phyloP scores from a whole-genome alignment of 2,797 vertebrate species.

The Adrianichthys oophorus region DNA sequence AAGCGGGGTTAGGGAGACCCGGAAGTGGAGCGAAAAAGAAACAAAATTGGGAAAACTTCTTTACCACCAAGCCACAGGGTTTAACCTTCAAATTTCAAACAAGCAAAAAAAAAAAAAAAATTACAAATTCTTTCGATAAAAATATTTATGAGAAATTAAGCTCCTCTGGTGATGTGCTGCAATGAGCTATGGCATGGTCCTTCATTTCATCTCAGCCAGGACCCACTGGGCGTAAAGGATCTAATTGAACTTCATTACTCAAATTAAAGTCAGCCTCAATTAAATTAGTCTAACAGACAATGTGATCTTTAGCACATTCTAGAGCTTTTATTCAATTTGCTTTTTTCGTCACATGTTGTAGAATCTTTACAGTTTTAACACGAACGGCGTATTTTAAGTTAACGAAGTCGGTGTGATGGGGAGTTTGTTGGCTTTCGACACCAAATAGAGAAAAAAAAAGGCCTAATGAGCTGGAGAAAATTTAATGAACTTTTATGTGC shows the following conservation, averaged over 20 bases:
- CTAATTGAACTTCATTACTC: constrained; percentile 36
- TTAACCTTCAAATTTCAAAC: constrained; percentile 60
- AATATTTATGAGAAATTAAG: no score
- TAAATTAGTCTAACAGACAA: constrained; percentile 48
- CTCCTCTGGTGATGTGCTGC: no score
- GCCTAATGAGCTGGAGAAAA: constrained; percentile 66
- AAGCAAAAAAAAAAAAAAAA: constrained; percentile 16
- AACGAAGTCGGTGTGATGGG: constrained; percentile 1
- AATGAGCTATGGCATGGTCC: background rate
- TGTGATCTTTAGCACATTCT: constrained; percentile 38
- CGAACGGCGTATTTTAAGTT: constrained; percentile 35
- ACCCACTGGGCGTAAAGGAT: constrained; percentile 32
- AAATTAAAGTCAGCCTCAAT: constrained; percentile 44
- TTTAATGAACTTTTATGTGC: constrained; percentile 70
- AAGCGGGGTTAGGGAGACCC: constrained; percentile 4
- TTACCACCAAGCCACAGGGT: constrained; percentile 47
- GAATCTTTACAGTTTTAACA: constrained; percentile 33
- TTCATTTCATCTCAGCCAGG: constrained; percentile 37
- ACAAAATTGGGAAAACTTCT: constrained; percentile 38
- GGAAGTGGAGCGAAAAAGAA: constrained; percentile 18
- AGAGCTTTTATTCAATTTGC: constrained; percentile 51
- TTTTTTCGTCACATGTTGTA: constrained; percentile 31
- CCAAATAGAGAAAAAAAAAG: constrained; percentile 31
- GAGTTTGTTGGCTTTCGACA: constrained; percentile 36
- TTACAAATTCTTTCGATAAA: background rate